phyloP scores from a whole-genome alignment of 2,113 vertebrate species.

The Uropsilus gracilis region DNA sequence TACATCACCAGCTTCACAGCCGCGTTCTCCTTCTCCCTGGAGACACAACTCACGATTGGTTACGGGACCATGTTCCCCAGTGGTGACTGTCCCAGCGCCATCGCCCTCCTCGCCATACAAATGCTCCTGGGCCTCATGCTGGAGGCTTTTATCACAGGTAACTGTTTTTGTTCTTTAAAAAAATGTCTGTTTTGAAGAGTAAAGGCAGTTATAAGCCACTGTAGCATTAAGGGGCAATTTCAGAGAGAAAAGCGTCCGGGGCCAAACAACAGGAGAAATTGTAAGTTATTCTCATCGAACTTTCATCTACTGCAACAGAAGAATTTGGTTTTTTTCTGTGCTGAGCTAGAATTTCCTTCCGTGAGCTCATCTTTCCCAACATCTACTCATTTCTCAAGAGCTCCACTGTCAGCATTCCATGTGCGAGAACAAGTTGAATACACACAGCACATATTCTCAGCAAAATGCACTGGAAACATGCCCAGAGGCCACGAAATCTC shows the following conservation, averaged over 20 bases:
- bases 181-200: slow-evolving; percentile 1
- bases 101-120: slow-evolving; percentile 95
- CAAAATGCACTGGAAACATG: slow-evolving; percentile 6
- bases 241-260: slow-evolving; percentile 7
- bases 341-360: slow-evolving; percentile 31
- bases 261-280: not conserved
- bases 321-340: not conserved
- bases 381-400: not conserved
- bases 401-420: not conserved
- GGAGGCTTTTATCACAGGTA: slow-evolving; percentile 99
- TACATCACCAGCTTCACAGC: slow-evolving; percentile 97
- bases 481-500: not conserved
- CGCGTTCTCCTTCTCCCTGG: slow-evolving; percentile 97
- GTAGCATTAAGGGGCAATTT: not conserved
- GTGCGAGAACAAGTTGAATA: not conserved
- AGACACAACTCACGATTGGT: slow-evolving; percentile 98
- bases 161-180: slow-evolving; percentile 69
- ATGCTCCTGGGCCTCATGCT: slow-evolving; percentile 98
- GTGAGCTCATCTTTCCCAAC: slow-evolving; percentile 34
- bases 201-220: not conserved
- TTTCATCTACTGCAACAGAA: not conserved
- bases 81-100: slow-evolving; percentile 95
- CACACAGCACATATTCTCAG: not conserved
- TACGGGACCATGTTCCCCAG: slow-evolving; percentile 99
- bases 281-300: not conserved